These are phyloP conservation scores for Scaptomyza parva DNA, from an alignment of 2,888 invertebrate genomes.

Conservation along the genomic window DNA sequence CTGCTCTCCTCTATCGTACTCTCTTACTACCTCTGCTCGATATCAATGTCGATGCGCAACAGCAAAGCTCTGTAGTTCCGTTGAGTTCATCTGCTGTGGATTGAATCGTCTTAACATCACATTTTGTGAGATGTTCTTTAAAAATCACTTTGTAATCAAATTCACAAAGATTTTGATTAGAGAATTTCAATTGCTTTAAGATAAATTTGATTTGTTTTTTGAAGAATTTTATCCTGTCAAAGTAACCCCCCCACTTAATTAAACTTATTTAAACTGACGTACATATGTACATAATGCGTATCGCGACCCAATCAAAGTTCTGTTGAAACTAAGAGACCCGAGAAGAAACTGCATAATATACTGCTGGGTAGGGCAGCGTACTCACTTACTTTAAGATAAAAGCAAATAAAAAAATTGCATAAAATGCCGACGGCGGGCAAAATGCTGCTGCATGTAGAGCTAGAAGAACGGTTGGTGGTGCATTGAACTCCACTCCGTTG, in stretches of 20 bases:
- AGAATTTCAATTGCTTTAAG: not conserved
- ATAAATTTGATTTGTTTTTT: not conserved
- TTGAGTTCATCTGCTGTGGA: slow-evolving; percentile 34
- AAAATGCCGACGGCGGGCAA: slow-evolving; percentile 73
- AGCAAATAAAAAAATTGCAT: slow-evolving; percentile 78
- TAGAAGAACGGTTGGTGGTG: slow-evolving; percentile 57
- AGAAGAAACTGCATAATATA: slow-evolving; percentile 8
- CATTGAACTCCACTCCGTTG: slow-evolving; percentile 59
- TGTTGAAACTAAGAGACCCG: slow-evolving; percentile 29
- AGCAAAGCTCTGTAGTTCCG: slow-evolving; percentile 23
- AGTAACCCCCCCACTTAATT: not conserved
- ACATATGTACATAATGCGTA: slow-evolving; percentile 19
- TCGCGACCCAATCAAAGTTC: slow-evolving; percentile 14
- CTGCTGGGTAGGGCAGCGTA: slow-evolving; percentile 55
- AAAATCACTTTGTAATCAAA: not conserved
- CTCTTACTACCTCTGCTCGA: not conserved
- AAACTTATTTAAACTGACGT: slow-evolving; percentile 1
- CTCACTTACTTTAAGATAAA: slow-evolving; percentile 66
- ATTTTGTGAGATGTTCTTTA: slow-evolving; percentile 14
- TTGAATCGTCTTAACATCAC: slow-evolving; percentile 14
- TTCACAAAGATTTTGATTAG: too few relatives aligned
- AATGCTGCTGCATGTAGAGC: slow-evolving; percentile 69
- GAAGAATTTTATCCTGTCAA: not conserved
- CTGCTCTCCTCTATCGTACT: slow-evolving; percentile 51
- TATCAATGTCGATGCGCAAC: slow-evolving; percentile 28